Evolutionary conservation across 64 coral and sea anemone species (phyloP), one percentile per base, ranked within the genome.

Genomic region (Montipora cactus): DNA sequence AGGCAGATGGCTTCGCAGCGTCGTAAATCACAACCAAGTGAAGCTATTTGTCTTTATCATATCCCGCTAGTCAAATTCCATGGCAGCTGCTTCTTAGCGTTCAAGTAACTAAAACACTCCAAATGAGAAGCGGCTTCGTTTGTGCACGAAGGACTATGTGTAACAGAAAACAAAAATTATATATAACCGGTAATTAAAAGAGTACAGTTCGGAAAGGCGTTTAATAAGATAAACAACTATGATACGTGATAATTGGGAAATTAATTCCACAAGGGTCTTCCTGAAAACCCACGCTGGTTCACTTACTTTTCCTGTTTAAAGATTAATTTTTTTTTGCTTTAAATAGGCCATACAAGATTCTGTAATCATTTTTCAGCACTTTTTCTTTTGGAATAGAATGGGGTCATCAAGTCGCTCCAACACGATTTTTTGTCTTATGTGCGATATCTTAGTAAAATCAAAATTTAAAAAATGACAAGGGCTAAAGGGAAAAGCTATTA

Each of bases 1-100:
- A 3, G 66, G 66, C 82, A 86, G 82, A 86, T 86, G 82, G 82
- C 82, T 86, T 2, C 8, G 28, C 45, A 86, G 82, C 59, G 18
- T 14, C 12, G 71, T 49, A 86, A 69, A 86, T 84, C 64, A 84
- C 45, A 47, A 45, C 11, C 62, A 48, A 67, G 14, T 84, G 15
- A 84, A 71, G 82, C 19, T 72, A 83, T 83, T 83, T 83, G 67
- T 23, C 44, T 51, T 57, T 57, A 6, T 86, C 16, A 86, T 21
- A 71, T 12, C 44, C 64, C 66, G 46, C 76, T 19, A 78, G 76
- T 78, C 20, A 78, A 49, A 78, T 78, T 78, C 47, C 76, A 14
- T 7, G 11, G 66, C 62, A 86, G 82, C 82, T 86, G 82, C 66
- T 71, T 11, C 46, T 18, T 72, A 71, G 49, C 82, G 46, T 49